Conservation (phyloP, 2,888 invertebrate genomes). For the Ennomos quercinarius region DNA sequence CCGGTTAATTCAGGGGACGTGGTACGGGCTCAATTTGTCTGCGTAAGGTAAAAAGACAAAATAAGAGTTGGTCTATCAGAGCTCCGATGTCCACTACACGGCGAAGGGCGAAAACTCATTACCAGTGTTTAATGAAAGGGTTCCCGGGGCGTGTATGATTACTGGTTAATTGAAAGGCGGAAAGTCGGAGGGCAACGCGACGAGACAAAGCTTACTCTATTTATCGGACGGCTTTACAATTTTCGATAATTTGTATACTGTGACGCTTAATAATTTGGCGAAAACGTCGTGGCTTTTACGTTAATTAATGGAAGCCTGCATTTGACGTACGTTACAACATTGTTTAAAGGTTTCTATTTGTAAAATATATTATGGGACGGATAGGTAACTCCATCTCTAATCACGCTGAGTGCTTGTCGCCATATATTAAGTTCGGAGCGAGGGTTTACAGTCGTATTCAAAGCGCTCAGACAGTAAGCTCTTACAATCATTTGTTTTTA, state of each 20-base stretch:
- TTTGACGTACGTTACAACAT: constrained; percentile 30
- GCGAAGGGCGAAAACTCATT: constrained; percentile 83
- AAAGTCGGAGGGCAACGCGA: constrained; percentile 73
- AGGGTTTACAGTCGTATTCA: constrained; percentile 60
- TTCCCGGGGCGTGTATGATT: constrained; percentile 81
- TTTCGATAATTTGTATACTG: constrained; percentile 32
- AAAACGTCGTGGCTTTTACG: constrained; percentile 22
- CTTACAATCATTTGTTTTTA: constrained; percentile 41
- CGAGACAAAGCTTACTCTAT: constrained; percentile 68
- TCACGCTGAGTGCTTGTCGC: constrained; percentile 79
- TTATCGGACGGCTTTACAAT: constrained; percentile 54
- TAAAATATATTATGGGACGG: constrained; percentile 24
- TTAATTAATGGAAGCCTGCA: constrained; percentile 33
- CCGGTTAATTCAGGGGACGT: constrained; percentile 56
- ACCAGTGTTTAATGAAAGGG: constrained; percentile 82
- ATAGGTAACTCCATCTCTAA: constrained; percentile 57
- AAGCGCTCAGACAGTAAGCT: constrained; percentile 51
- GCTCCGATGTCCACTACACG: constrained; percentile 79
- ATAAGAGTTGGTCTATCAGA: constrained; percentile 67
- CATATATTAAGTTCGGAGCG: constrained; percentile 74
- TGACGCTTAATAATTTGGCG: constrained; percentile 19
- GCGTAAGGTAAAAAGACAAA: constrained; percentile 67
- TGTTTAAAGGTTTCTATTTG: constrained; percentile 23
- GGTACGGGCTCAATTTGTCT: constrained; percentile 62
- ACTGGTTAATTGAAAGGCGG: constrained; percentile 82